Evolutionary conservation across 2,113 vertebrate species (phyloP).

Genomic region (Vireo altiloquus): DNA sequence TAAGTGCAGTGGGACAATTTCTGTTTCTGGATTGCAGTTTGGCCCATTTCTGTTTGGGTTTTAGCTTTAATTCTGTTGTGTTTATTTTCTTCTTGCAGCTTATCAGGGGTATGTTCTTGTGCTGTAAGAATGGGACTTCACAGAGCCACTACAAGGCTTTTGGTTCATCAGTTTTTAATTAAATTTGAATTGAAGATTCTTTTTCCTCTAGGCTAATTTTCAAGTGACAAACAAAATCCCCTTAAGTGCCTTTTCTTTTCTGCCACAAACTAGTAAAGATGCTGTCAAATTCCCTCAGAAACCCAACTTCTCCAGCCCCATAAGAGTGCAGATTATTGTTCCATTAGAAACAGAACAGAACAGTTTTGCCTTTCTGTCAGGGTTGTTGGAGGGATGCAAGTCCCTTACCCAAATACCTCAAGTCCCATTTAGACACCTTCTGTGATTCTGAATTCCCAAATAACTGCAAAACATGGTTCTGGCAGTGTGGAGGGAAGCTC

Average conservation of each 20-base stretch:
- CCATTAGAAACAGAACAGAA: not conserved
- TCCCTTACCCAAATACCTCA: not conserved
- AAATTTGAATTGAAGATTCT: constrained; percentile 45
- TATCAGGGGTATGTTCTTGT: not conserved
- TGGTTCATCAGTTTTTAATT: constrained; percentile 60
- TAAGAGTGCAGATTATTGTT: not conserved
- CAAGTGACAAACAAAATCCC: constrained; percentile 61
- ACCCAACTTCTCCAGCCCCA: not conserved
- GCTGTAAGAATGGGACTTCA: not conserved
- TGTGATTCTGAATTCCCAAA: not conserved
- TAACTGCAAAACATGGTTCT: not conserved
- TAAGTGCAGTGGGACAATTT: not conserved
- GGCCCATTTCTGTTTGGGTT: not conserved
- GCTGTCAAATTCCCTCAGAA: constrained; percentile 27
- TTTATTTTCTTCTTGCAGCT: constrained; percentile 20
- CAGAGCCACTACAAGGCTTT: constrained; percentile 14
- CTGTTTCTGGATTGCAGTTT: not conserved
- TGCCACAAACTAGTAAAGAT: not conserved
- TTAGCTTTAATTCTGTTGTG: not conserved
- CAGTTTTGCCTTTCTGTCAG: not conserved
- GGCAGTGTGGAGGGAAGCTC: not conserved
- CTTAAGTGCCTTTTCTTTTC: constrained; percentile 46
- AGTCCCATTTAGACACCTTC: not conserved
- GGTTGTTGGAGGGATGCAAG: not conserved
- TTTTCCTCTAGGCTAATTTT: constrained; percentile 52